Conservation (phyloP, 2,888 invertebrate species). For the Lissocephala sabroskyi region DNA sequence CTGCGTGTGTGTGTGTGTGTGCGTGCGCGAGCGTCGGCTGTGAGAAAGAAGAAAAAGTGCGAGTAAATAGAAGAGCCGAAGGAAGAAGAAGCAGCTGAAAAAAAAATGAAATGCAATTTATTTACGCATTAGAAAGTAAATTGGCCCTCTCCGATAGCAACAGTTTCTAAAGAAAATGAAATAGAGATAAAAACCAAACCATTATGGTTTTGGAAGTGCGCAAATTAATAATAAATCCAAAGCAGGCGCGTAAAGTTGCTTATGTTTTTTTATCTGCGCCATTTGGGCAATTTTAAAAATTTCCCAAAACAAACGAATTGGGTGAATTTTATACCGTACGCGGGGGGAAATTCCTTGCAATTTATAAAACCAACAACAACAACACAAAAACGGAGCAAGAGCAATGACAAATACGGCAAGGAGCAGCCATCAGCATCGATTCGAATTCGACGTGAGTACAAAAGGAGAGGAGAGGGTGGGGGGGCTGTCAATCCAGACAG, state of each 20-base stretch:
- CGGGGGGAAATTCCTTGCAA: no score
- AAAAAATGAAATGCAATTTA: slow-evolving; percentile 36
- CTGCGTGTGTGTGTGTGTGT: not conserved
- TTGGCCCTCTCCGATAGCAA: slow-evolving; percentile 11
- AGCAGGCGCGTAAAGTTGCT: slow-evolving; percentile 19
- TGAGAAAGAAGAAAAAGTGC: slow-evolving; percentile 1
- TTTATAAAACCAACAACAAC: slow-evolving; percentile 42
- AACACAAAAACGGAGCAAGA: slow-evolving; percentile 14
- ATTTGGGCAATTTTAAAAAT: no score
- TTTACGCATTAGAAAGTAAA: slow-evolving; percentile 52
- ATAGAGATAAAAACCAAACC: slow-evolving; percentile 10
- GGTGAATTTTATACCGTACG: no score
- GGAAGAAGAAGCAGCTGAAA: slow-evolving; percentile 36
- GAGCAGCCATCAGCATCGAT: slow-evolving; percentile 46
- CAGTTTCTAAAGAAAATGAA: no score
- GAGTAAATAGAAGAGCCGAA: slow-evolving; percentile 13
- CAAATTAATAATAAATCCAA: no score
- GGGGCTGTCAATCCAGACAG: no score
- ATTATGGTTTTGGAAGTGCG: not conserved
- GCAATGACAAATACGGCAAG: slow-evolving; percentile 58
- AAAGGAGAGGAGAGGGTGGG: not conserved
- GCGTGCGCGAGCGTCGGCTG: slow-evolving; percentile 6
- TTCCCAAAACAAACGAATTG: no score
- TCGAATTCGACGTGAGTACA: slow-evolving; percentile 56
- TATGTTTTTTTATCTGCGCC: no score